Base-by-base conservation (phyloP, 2,888 invertebrate species). In the Leptothorax acervorum region DNA sequence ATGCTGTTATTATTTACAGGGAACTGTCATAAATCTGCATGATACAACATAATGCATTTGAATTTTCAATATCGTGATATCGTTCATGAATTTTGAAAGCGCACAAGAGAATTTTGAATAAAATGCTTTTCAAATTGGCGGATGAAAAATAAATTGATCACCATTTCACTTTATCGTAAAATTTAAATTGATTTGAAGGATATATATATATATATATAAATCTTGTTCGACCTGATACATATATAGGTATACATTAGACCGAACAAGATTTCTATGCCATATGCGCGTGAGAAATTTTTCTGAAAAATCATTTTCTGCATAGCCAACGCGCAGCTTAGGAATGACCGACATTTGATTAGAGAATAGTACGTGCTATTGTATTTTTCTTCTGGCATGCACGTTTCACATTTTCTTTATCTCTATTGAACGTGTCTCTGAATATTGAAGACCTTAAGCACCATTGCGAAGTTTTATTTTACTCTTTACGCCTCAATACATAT, bases 311-410 rank as follows among this genome's bases (percentile, higher is more conserved):
- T 82, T 85, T 83, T 65, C 53, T 31, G 62, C 45, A 65, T 66
- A 63, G 65, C 35, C 31, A 62, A 66, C 62, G 75, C 23, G 81
- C 75, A 68, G 78, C 85, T 87, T 85, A 85, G 84, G 84, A 88
- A 88, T 86, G 87, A 82, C 74, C 83, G 82, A 79, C 85, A 89
- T 92, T 92, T 91, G 90, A 92, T 92, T 90, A 91, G 90, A 90
- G 86, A 85, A 86, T 86, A 84, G 51, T 79, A 45, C 79, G 51
- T 65, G 71, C 63, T 68, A 55, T 73, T 66, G 57, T 62, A 31
- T n/a, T 23, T 75, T 63, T 82, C 23, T 42, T 73, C 63, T 62
- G 15, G 68, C 86, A 82, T 84, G 81, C 65, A 60, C 42, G 42
- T 81, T 71, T 86, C 68, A 57, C 66, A 53, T 51, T 73, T 57